Percentiles rank a stretch among this genome's conserved stretches.
Evolutionary conservation across 37 sponge, comb jelly and placozoan species (phyloP).

Genomic region (Hexactinellida sp.): DNA sequence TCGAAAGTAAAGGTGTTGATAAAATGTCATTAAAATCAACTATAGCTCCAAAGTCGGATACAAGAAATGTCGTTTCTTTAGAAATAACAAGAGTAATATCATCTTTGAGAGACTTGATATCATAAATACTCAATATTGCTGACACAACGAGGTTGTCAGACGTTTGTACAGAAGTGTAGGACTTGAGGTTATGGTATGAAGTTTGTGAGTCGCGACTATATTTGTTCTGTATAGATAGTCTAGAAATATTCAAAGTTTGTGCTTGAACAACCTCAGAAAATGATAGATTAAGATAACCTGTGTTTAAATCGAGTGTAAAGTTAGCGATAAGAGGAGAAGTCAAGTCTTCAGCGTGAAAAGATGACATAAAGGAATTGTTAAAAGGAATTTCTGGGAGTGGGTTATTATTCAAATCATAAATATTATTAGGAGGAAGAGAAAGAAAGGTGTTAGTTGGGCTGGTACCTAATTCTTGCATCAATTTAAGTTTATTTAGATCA

Average conservation of each 20-base stretch:
- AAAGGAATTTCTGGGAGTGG: slow-evolving; percentile 21
- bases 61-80: slow-evolving; percentile 15
- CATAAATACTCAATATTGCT: neutral
- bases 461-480: neutral
- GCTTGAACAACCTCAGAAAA: slow-evolving; percentile 53
- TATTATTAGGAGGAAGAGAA: neutral
- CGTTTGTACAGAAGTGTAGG: neutral
- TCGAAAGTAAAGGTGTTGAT: neutral
- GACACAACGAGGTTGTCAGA: neutral
- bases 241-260: slow-evolving; percentile 1
- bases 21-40: neutral
- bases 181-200: neutral
- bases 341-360: neutral
- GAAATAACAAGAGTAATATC: neutral
- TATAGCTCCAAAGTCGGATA: neutral
- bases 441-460: neutral
- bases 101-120: slow-evolving; percentile 15
- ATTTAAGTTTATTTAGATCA: neutral
- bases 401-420: slow-evolving; percentile 58
- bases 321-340: neutral
- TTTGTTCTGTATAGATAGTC: neutral
- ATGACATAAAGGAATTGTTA: neutral
- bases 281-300: slow-evolving; percentile 50
- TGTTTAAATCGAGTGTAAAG: slow-evolving; percentile 59
- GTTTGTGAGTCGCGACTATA: neutral